Conservation (phyloP, 37 sponge, comb jelly and placozoan species). For the Ianthella basta region DNA sequence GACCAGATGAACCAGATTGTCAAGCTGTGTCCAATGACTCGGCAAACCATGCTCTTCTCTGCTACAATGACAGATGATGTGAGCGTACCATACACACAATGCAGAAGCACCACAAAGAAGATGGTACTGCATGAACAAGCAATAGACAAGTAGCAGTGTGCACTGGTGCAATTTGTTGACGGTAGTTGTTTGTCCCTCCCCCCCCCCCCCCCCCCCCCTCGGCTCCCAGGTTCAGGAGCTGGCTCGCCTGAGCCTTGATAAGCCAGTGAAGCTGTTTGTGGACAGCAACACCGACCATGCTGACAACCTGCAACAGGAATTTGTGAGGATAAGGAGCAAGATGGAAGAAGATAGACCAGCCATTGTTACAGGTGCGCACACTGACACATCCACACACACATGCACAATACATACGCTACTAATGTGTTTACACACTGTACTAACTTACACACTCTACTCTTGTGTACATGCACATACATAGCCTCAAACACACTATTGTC, state of each 20-base stretch:
- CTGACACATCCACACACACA: too few relatives aligned
- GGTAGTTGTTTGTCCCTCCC: too few relatives aligned
- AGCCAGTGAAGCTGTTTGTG: slow-evolving; percentile 94
- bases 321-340: slow-evolving; percentile 81
- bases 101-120: too few relatives aligned
- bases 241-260: slow-evolving; percentile 82
- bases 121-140: too few relatives aligned
- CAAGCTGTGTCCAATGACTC: slow-evolving; percentile 72
- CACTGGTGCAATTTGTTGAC: too few relatives aligned
- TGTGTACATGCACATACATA: too few relatives aligned
- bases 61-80: slow-evolving; percentile 99
- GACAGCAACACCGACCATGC: slow-evolving; percentile 96
- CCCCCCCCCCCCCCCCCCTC: too few relatives aligned
- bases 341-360: slow-evolving; percentile 85
- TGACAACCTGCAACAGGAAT: slow-evolving; percentile 92
- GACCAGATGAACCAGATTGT: slow-evolving; percentile 97
- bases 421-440: too few relatives aligned
- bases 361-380: slow-evolving; percentile 67
- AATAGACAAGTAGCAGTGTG: too few relatives aligned
- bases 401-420: too few relatives aligned
- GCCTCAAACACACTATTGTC: background rate
- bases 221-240: slow-evolving; percentile 88
- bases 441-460: too few relatives aligned
- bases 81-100: background rate
- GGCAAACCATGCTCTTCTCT: slow-evolving; percentile 99